A percentile compares a stretch with the other conserved stretches of the same genome.
phyloP scores from a whole-genome alignment of 2,888 invertebrate genomes.

The Plebejus argus region DNA sequence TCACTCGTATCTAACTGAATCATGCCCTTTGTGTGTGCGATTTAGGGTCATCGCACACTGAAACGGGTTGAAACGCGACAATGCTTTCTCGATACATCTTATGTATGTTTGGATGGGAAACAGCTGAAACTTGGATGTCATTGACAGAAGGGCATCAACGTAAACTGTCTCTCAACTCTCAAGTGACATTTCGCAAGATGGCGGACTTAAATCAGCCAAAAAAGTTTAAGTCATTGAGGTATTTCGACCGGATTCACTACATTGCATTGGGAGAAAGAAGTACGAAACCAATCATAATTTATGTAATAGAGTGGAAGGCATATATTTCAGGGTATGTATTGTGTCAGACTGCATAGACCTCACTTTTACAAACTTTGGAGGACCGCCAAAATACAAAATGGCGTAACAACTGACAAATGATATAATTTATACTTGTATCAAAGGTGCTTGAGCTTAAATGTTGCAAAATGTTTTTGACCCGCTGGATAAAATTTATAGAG shows the following conservation, averaged over 20 bases:
- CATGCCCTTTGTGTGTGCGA: neutral
- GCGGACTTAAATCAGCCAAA: too few species aligned
- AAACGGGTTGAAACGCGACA: too few species aligned
- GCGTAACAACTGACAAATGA: neutral
- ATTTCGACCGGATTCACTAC: neutral
- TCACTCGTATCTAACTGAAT: neutral
- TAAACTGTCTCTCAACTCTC: too few species aligned
- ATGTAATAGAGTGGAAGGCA: neutral
- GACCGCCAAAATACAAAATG: slow-evolving; percentile 5
- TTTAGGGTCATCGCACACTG: neutral
- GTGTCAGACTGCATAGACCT: neutral
- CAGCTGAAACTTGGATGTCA: too few species aligned
- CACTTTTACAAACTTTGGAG: slow-evolving; percentile 1
- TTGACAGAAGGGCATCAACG: too few species aligned
- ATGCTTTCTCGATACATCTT: too few species aligned
- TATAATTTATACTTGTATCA: neutral
- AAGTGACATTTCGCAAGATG: too few species aligned
- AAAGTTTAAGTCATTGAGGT: too few species aligned
- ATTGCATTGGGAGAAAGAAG: neutral
- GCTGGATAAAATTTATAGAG: too few species aligned
- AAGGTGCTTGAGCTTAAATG: neutral
- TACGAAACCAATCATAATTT: neutral
- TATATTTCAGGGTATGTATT: neutral
- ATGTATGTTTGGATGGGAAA: too few species aligned
- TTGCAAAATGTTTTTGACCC: too few species aligned